Base-by-base conservation (phyloP, 2,113 vertebrate genomes). In the Fregetta grallaria region DNA sequence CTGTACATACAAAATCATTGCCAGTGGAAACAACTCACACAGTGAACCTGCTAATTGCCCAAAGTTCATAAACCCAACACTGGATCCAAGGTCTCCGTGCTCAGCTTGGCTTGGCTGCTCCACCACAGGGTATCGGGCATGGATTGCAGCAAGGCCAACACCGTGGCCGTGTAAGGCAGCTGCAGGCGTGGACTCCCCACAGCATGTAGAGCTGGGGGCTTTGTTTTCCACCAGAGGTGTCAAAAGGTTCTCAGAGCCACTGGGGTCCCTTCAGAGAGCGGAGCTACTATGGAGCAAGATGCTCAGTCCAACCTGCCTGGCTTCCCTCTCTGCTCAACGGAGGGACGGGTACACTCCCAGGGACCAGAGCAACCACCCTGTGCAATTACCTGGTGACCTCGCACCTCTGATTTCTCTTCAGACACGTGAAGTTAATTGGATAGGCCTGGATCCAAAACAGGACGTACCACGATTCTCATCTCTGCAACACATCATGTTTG, bases 11-110 rank as follows among this genome's bases (percentile, higher is more conserved):
- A 86, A 82, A 92, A 87, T 18, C 66, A 53, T 8, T 96, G 94
- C 95, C 96, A 96, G 93, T 29, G 66, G 93, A 96, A 96, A 97
- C 94, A 97, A 32, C 74, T 91, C 70, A 16, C 34, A 58, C 49
- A 40, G 81, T 30, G 85, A 90, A 95, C 27, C n/a, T 70, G 71
- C 58, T 90, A 96, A 96, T 92, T 90, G 58, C 92, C 59, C 38
- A 34, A 58, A 71, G 74, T 90, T 85, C 59, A 79, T 94, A 82
- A 95, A 85, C 59, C 23, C 52, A 62, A 1, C 0, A 1, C 50
- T 62, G 40, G 49, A 56, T 90, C 93, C 87, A 92, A 95, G 76
- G 15, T 95, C 59, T 91, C 65, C 1, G 2, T 32, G 23, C 32
- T 96, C 79, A 86, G 40, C 91, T 92, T 92, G 72, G 34, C 63